Conservation (phyloP, 2,113 vertebrate species). For the Accipiter virgatus region DNA sequence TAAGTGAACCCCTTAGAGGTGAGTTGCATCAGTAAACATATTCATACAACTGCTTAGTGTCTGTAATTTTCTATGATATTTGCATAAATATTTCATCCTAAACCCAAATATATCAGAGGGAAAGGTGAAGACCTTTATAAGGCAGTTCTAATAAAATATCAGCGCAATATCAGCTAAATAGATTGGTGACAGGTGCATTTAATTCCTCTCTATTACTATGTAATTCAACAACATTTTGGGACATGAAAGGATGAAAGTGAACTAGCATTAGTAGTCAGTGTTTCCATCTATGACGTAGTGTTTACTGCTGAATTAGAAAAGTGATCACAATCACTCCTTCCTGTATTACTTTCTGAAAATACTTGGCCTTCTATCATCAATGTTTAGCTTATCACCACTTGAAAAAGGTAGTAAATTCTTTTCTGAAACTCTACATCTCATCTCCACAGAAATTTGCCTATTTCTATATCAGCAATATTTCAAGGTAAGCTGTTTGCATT, state of each 20-base stretch:
- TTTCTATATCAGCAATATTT: not conserved
- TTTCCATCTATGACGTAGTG: not conserved
- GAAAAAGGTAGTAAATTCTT: not conserved
- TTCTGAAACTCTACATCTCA: not conserved
- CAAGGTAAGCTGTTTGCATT: not conserved
- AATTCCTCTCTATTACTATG: not conserved
- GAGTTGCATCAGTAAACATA: not conserved
- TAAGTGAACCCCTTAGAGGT: not conserved
- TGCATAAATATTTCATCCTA: not conserved
- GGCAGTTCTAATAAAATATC: not conserved
- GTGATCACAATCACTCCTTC: not conserved
- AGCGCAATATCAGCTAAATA: not conserved
- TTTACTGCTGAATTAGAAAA: not conserved
- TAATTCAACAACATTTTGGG: not conserved
- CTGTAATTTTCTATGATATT: not conserved
- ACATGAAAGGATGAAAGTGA: not conserved
- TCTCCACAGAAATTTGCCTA: not conserved
- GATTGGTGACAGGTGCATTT: not conserved
- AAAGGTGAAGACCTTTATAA: not conserved
- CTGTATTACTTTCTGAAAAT: constrained; percentile 5
- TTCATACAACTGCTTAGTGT: not conserved
- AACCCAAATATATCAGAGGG: not conserved
- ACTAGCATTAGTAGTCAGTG: not conserved
- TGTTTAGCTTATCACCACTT: not conserved
- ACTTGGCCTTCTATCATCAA: not conserved